Percentiles rank a stretch among this genome's conserved stretches.
Evolutionary conservation across 2,113 vertebrate species (phyloP).

Genomic region (Gobio gobio): DNA sequence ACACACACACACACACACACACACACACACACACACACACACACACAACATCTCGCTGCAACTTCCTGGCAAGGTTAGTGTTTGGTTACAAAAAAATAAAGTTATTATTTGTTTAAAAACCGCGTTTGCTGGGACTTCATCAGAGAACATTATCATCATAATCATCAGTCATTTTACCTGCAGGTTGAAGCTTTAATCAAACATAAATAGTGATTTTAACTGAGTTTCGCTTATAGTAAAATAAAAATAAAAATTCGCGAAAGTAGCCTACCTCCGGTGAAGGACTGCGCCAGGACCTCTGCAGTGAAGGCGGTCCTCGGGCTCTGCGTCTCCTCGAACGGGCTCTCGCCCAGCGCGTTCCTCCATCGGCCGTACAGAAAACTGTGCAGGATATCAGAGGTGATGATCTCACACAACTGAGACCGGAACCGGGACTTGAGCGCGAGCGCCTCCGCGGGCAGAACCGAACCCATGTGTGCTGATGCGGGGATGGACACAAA

Average conservation of each 20-base stretch:
- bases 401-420: slow-evolving; percentile 92
- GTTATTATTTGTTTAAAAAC: too few relatives aligned
- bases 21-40: too few relatives aligned
- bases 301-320: slow-evolving; percentile 95
- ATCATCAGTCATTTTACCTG: background rate
- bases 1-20: too few relatives aligned
- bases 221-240: too few relatives aligned
- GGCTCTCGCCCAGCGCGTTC: slow-evolving; percentile 92
- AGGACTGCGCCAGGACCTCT: slow-evolving; percentile 95
- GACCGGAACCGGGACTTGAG: slow-evolving; percentile 90
- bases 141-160: background rate
- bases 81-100: too few relatives aligned
- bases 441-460: slow-evolving; percentile 88
- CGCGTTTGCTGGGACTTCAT: too few relatives aligned
- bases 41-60: too few relatives aligned
- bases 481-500: slow-evolving; percentile 52
- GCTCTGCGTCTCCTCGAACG: slow-evolving; percentile 80
- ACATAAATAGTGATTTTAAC: background rate
- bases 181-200: background rate
- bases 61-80: too few relatives aligned
- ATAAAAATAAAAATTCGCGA: too few relatives aligned
- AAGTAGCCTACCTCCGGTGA: slow-evolving; percentile 89
- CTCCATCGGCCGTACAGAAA: slow-evolving; percentile 97
- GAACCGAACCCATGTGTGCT: slow-evolving; percentile 88
- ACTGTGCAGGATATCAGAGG: slow-evolving; percentile 95